These are phyloP conservation scores for Cheilosia impressa DNA, from an alignment of 2,888 invertebrate species.

Conservation along the genomic window DNA sequence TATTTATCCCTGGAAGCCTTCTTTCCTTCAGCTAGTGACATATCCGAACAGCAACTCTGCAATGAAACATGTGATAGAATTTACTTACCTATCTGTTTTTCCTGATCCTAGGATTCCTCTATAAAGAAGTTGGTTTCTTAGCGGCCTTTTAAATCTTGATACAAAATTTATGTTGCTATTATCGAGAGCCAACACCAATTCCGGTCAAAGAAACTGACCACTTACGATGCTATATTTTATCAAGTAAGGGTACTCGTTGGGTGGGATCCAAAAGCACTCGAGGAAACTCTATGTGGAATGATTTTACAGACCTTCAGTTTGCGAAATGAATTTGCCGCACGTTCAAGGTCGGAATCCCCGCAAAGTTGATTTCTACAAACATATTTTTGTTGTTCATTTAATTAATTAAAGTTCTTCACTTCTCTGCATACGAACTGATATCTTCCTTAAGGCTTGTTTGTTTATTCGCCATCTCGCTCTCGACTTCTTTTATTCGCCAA, in stretches of 20 bases:
- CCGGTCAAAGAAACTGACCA: not conserved
- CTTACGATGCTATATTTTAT: not conserved
- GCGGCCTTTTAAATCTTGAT: too few relatives aligned
- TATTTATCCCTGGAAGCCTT: too few relatives aligned
- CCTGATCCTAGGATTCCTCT: too few relatives aligned
- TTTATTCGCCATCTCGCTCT: not conserved
- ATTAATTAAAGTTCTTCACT: slow-evolving; percentile 8
- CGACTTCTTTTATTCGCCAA: not conserved
- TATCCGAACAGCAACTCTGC: too few relatives aligned
- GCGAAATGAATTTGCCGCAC: not conserved
- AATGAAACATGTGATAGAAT: too few relatives aligned
- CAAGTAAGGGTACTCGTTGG: slow-evolving; percentile 6
- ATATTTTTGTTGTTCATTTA: not conserved
- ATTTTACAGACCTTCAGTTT: not conserved
- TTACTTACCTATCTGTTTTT: too few relatives aligned
- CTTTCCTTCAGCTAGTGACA: too few relatives aligned
- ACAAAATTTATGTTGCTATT: too few relatives aligned
- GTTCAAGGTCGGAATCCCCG: slow-evolving; percentile 52
- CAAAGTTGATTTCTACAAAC: slow-evolving; percentile 7
- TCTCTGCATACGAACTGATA: not conserved
- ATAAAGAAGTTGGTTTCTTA: too few relatives aligned
- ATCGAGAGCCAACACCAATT: not conserved
- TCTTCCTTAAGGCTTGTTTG: not conserved
- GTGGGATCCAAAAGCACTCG: not conserved
- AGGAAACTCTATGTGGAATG: not conserved